Evolutionary conservation across 2,797 vertebrate genomes (phyloP).

Genomic region (Esox lucius): DNA sequence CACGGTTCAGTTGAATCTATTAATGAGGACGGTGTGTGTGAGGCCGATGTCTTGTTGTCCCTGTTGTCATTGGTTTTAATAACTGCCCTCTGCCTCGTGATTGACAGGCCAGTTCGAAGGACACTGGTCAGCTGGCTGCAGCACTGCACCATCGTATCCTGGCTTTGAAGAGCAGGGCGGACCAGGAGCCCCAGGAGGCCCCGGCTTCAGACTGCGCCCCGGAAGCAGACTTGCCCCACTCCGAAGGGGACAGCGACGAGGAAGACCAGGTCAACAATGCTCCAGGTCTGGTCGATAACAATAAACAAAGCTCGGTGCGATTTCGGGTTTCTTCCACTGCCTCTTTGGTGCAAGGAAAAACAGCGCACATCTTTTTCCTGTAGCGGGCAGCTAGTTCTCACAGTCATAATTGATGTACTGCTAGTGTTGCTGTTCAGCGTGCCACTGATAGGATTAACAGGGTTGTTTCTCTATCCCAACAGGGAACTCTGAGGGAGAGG

Average conservation of each 20-base stretch:
- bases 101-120: constrained; percentile 93
- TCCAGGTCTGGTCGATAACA: constrained; percentile 49
- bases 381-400: background rate
- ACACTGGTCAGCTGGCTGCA: constrained; percentile 92
- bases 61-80: background rate
- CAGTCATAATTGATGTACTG: background rate
- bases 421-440: background rate
- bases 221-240: constrained; percentile 84
- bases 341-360: background rate
- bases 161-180: constrained; percentile 87
- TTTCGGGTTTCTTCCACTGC: background rate
- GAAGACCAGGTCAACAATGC: constrained; percentile 79
- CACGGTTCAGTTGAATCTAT: background rate
- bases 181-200: constrained; percentile 85
- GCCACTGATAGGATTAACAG: background rate
- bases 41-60: background rate
- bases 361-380: background rate
- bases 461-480: constrained; percentile 32
- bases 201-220: constrained; percentile 67
- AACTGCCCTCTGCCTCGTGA: background rate
- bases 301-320: constrained; percentile 34
- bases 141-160: constrained; percentile 96
- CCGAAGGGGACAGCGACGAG: constrained; percentile 93
- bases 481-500: constrained; percentile 88
- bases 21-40: background rate